A percentile compares a stretch with the other conserved stretches of the same genome.
Conservation (phyloP, 2,888 invertebrate genomes). For the Galeopsomyia nigrocyanea region DNA sequence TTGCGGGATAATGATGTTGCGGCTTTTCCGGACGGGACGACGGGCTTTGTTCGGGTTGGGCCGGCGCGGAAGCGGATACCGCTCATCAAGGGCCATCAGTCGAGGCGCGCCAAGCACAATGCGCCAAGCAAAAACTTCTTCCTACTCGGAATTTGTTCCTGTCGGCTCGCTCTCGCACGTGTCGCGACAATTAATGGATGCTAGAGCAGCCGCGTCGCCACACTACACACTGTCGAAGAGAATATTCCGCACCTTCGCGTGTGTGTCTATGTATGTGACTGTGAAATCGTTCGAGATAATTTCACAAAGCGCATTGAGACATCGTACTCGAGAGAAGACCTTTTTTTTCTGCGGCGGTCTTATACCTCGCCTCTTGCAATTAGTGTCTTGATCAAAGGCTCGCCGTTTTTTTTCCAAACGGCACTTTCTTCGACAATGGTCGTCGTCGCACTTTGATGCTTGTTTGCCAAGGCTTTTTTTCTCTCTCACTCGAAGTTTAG, state of each 20-base stretch:
- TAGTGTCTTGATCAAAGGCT: conserved; percentile 16
- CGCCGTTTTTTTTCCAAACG: no score
- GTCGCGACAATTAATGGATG: conserved; percentile 39
- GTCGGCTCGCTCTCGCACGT: conserved; percentile 10
- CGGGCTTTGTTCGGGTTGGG: conserved; percentile 61
- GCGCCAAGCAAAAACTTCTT: conserved; percentile 10
- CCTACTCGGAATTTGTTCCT: conserved; percentile 42
- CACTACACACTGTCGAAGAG: no score
- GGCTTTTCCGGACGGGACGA: conserved; percentile 61
- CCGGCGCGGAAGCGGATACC: conserved; percentile 65
- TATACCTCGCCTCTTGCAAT: conserved; percentile 5
- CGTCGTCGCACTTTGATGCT: no score
- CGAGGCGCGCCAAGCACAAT: conserved; percentile 33
- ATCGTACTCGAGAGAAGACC: neutral
- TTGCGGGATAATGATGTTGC: conserved; percentile 64
- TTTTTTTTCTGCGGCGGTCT: conserved; percentile 7
- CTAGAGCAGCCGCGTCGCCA: no score
- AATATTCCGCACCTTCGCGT: no score
- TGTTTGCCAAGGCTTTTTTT: no score
- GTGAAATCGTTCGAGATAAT: no score
- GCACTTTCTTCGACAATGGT: no score
- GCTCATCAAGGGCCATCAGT: conserved; percentile 65
- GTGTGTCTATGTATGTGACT: no score
- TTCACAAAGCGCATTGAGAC: no score
- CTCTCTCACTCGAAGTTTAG: no score